phyloP scores from a whole-genome alignment of 1,140 invertebrate genomes.

The Andricus grossulariae region DNA sequence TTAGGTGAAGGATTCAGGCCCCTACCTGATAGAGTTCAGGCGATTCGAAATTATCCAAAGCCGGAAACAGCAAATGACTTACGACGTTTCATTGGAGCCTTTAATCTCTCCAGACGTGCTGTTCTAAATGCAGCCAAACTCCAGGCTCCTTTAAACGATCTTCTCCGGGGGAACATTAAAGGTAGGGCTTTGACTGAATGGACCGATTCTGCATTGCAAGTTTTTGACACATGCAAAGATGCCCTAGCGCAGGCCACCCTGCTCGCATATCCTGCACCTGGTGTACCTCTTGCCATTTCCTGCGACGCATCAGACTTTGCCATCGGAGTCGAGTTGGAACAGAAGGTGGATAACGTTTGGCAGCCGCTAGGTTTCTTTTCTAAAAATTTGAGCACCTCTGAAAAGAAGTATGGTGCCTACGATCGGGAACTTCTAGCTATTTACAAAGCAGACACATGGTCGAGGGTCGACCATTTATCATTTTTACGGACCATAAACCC shows the following conservation, averaged over 20 bases:
- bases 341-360: not conserved
- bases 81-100: conserved; percentile 32
- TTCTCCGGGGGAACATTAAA: not conserved
- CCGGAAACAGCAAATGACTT: conserved; percentile 23
- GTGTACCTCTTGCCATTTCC: no score
- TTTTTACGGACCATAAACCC: conserved; percentile 35
- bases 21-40: no score
- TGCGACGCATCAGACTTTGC: conserved; percentile 31
- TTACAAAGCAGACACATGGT: conserved; percentile 28
- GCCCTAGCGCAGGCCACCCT: conserved; percentile 21
- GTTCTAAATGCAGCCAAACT: conserved; percentile 8
- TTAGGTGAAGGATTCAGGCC: no score
- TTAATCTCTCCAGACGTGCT: no score
- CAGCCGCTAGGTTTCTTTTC: conserved; percentile 29
- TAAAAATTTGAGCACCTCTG: not conserved
- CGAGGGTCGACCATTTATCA: not conserved
- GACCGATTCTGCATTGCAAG: no score
- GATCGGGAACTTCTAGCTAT: conserved; percentile 36
- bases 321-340: conserved; percentile 7
- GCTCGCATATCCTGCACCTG: not conserved
- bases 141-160: conserved; percentile 21
- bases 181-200: not conserved
- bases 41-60: no score
- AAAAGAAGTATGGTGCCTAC: conserved; percentile 36
- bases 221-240: not conserved